Conservation (phyloP, 2,113 vertebrate genomes). For the Lepisosteus oculatus region DNA sequence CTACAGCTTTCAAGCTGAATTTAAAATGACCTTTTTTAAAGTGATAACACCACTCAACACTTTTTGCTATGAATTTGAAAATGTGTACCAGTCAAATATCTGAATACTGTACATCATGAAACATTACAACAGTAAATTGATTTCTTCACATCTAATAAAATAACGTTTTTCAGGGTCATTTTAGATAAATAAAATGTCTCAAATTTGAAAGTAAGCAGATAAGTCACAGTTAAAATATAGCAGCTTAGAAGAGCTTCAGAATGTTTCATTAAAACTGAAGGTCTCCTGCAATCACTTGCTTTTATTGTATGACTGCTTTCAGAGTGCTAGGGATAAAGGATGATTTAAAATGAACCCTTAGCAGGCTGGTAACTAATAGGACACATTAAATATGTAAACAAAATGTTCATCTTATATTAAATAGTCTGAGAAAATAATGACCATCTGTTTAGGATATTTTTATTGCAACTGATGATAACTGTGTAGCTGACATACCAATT, state of each 20-base stretch:
- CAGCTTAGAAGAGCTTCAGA: neutral
- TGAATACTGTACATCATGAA: constrained; percentile 13
- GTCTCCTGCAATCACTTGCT: neutral
- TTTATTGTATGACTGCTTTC: constrained; percentile 5
- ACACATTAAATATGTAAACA: no score
- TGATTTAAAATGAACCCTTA: no score
- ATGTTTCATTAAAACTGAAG: neutral
- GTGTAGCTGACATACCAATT: constrained; percentile 72
- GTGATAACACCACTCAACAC: neutral
- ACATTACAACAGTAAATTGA: constrained; percentile 14
- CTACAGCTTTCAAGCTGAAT: no score
- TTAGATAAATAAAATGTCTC: constrained; percentile 2
- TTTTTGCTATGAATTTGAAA: neutral
- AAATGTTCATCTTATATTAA: no score
- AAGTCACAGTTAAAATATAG: constrained; percentile 6
- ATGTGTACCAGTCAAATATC: neutral
- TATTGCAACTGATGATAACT: neutral
- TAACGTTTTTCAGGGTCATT: neutral
- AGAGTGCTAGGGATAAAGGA: no score
- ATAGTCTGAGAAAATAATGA: no score
- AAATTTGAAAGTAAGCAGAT: constrained; percentile 7
- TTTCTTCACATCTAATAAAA: constrained; percentile 11
- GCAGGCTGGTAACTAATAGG: no score
- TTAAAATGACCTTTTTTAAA: no score
- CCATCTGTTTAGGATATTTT: no score